Evolutionary conservation across 2,113 vertebrate genomes (phyloP), one percentile per base, ranked within the genome.

Genomic region (Pangasianodon gigas): DNA sequence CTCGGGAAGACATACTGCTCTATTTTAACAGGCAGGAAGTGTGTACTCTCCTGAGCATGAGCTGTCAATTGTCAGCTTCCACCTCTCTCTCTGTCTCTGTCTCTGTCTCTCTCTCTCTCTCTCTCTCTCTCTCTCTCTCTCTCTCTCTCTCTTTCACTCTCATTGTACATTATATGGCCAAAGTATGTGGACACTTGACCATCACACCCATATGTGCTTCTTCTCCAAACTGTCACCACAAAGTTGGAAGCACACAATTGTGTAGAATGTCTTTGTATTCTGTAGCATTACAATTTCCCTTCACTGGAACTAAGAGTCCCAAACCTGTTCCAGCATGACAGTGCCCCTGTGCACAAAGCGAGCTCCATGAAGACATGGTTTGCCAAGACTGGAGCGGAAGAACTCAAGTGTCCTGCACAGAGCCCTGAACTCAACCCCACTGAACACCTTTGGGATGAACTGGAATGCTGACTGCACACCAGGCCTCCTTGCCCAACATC

Each of bases 11-110:
- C 74, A 86, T 87, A 89, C 62, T 69, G 71, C 52, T 87, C 77
- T 81, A 82, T 87, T 87, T 29, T 87, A 85, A 44, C 85, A 88
- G 82, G 58, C 54, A 86, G 87, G 60, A 91, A 86, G 84, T 62
- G 79, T 32, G 32, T n/a, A 60, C 71, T 65, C 86, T 81, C 58
- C 79, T 37, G 79, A 46, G 67, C 54, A 84, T 56, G 24, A 41
- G 18, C 52, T 81, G 86, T 88, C 86, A 82, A 90, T 90, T 65
- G 10, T 32, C 0, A 67, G 83, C 77, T 48, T 91, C 62, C 69
- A 54, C 79, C 48, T 46, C 56, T 51, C 80, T 62, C 56, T 87
- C 26, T 71, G 11, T 84, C 58, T 71, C 65, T 48, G 4, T 48
- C 48, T 48, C 48, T 83, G 46, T n/a, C 56, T 58, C 80, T 71